A percentile compares a stretch with the other conserved stretches of the same genome.
These are phyloP conservation scores for Leptopterna dolabrata DNA, from an alignment of 2,888 invertebrate genomes.

Conservation along the genomic window DNA sequence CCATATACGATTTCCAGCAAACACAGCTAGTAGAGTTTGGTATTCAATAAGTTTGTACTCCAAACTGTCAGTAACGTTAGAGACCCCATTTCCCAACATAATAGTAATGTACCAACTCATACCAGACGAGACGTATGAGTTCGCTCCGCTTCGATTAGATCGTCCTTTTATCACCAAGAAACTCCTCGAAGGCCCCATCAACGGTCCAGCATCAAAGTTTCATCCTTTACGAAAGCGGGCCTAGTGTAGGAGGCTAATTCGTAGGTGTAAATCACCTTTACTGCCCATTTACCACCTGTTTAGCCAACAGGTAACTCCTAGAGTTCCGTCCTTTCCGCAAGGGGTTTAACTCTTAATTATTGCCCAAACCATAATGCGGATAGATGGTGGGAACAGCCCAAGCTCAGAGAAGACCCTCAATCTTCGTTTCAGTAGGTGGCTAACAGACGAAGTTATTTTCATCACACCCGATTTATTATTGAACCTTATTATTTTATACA, in stretches of 20 bases:
- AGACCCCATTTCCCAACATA: too few species aligned
- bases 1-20: too few species aligned
- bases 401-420: neutral
- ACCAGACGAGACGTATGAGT: neutral
- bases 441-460: too few species aligned
- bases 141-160: neutral
- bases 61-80: too few species aligned
- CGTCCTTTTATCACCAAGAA: neutral
- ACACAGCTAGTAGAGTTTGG: too few species aligned
- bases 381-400: neutral
- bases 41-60: too few species aligned
- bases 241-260: neutral
- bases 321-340: neutral
- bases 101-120: neutral
- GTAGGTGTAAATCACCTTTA: constrained; percentile 3
- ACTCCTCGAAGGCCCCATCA: neutral
- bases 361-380: constrained; percentile 1
- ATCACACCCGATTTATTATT: too few species aligned
- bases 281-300: neutral
- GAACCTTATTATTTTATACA: too few species aligned
- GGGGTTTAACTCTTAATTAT: constrained; percentile 33
- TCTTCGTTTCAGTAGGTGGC: neutral
- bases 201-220: neutral
- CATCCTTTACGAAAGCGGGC: neutral
- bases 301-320: constrained; percentile 5